Conservation (phyloP, 2,888 invertebrate genomes). For the Diloba caeruleocephala region DNA sequence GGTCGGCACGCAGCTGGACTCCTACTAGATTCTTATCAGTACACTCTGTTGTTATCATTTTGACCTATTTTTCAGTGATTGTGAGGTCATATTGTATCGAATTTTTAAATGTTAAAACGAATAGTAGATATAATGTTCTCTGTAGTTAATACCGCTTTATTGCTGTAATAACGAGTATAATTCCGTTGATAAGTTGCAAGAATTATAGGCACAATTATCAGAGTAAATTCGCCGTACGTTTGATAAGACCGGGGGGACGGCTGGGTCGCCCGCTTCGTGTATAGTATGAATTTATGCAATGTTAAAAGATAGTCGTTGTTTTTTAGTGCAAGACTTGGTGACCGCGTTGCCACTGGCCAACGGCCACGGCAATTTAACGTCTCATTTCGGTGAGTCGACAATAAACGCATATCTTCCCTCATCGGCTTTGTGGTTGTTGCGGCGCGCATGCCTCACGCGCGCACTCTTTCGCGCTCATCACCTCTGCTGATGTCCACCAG, state of each 20-base stretch:
- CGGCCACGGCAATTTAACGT: constrained; percentile 88
- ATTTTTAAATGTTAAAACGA: constrained; percentile 49
- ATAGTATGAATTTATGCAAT: constrained; percentile 78
- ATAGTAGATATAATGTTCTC: constrained; percentile 51
- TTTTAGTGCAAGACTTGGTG: constrained; percentile 90
- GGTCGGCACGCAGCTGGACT: constrained; percentile 73
- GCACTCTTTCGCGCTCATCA: constrained; percentile 71
- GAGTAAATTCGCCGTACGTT: constrained; percentile 60
- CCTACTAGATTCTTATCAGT: constrained; percentile 86
- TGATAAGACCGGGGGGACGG: constrained; percentile 63
- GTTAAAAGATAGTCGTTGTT: constrained; percentile 87
- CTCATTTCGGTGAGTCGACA: constrained; percentile 89
- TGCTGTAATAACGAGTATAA: constrained; percentile 54
- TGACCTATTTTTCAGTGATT: constrained; percentile 82
- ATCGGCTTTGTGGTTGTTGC: constrained; percentile 87
- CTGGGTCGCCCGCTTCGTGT: constrained; percentile 45
- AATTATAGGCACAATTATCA: constrained; percentile 56
- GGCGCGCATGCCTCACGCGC: constrained; percentile 83
- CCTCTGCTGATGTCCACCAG: constrained; percentile 66
- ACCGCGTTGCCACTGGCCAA: constrained; percentile 89
- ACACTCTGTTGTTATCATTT: constrained; percentile 77
- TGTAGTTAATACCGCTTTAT: constrained; percentile 54
- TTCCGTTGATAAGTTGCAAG: constrained; percentile 59
- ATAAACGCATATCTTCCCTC: constrained; percentile 80
- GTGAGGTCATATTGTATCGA: constrained; percentile 72